Percentiles rank a stretch among this genome's conserved stretches.
These are phyloP conservation scores for Bruchidius siliquastri DNA, from an alignment of 2,888 invertebrate genomes.

Conservation along the genomic window DNA sequence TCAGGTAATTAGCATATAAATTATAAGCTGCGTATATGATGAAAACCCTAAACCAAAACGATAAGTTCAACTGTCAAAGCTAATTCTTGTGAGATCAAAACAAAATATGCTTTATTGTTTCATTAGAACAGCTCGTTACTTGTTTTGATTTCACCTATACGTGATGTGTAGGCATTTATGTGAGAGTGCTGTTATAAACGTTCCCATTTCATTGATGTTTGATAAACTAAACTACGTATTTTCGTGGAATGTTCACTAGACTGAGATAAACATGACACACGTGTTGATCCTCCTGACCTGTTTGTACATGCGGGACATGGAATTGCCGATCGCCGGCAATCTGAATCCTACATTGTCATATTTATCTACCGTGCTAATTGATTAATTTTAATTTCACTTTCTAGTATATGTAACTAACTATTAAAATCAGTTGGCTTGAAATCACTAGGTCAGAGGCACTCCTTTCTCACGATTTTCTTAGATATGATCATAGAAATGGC, in stretches of 20 bases:
- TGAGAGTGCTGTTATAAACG: background rate
- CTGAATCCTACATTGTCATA: no score
- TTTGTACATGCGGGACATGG: no score
- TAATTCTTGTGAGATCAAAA: background rate
- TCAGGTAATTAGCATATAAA: no score
- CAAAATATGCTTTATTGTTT: background rate
- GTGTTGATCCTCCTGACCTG: no score
- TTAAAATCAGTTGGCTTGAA: background rate
- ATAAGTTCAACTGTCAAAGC: background rate
- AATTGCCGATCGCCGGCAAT: no score
- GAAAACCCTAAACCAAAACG: background rate
- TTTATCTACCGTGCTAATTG: no score
- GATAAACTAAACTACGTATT: background rate
- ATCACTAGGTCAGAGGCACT: background rate
- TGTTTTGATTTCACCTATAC: background rate
- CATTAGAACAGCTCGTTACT: background rate
- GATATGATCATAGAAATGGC: background rate
- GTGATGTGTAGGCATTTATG: background rate
- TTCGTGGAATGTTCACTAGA: background rate
- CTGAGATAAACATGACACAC: no score
- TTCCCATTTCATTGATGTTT: background rate
- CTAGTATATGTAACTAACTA: no score
- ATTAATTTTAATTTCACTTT: no score
- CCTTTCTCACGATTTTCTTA: background rate
- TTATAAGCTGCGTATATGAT: no score